Evolutionary conservation across 23 tunicate genomes (phyloP).

Genomic region (Aplidium turbinatum): DNA sequence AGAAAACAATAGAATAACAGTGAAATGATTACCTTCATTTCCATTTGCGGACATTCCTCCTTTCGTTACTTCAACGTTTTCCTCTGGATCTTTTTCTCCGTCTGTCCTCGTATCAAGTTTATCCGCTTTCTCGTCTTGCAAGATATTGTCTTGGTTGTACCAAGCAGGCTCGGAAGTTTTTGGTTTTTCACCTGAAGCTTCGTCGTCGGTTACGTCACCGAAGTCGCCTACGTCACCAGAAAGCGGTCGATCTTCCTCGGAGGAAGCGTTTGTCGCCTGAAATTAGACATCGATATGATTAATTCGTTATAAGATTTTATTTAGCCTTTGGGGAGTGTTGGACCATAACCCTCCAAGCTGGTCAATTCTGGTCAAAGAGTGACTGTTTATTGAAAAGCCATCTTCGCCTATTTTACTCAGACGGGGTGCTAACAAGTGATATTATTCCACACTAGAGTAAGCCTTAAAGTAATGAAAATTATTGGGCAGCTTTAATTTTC

Average conservation of each 20-base stretch:
- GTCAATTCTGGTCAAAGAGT: no score
- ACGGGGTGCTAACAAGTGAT: no score
- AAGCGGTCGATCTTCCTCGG: neutral
- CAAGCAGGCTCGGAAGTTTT: constrained; percentile 48
- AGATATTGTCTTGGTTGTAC: constrained; percentile 55
- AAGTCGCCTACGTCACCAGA: neutral
- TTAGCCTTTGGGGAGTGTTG: no score
- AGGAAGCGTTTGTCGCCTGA: neutral
- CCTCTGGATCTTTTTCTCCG: neutral
- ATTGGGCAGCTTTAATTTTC: no score
- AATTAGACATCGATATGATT: no score
- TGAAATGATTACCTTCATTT: neutral
- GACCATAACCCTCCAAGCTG: no score
- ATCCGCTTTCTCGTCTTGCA: neutral
- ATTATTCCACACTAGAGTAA: no score
- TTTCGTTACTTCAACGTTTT: neutral
- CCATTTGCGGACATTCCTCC: neutral
- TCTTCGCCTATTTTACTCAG: no score
- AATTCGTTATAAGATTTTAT: no score
- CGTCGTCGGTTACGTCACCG: neutral
- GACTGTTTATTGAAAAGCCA: no score
- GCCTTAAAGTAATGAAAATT: no score
- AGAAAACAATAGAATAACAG: neutral
- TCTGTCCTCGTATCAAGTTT: neutral
- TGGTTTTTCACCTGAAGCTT: neutral